Percentiles rank a stretch among this genome's conserved stretches.
phyloP scores from a whole-genome alignment of 2,888 invertebrate genomes.

The Oscheius sp. region DNA sequence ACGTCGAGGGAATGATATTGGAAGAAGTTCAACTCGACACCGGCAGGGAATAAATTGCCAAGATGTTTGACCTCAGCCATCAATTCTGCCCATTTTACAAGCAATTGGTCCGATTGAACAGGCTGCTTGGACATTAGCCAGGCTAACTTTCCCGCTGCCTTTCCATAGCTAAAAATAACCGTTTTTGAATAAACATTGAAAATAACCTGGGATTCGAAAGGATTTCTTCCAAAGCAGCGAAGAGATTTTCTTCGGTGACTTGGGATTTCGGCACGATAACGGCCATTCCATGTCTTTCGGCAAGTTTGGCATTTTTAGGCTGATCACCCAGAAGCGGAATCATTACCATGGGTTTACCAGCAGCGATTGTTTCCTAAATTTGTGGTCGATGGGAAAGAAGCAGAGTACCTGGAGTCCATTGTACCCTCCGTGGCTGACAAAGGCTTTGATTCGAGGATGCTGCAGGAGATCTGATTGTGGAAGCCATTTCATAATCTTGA shows the following conservation, averaged over 20 bases:
- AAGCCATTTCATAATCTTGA: constrained; percentile 40
- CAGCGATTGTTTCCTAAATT: constrained; percentile 38
- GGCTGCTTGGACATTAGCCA: constrained; percentile 60
- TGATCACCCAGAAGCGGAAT: constrained; percentile 43
- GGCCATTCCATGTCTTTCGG: constrained; percentile 36
- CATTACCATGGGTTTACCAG: constrained; percentile 38
- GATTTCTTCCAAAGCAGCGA: constrained; percentile 12
- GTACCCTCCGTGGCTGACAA: constrained; percentile 43
- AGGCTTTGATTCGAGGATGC: constrained; percentile 33
- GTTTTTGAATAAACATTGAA: no score
- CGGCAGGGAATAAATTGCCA: constrained; percentile 53
- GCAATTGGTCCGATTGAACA: constrained; percentile 52
- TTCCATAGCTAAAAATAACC: constrained; percentile 1
- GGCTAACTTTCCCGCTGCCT: background rate
- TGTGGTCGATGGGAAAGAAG: no score
- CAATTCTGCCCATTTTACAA: constrained; percentile 62
- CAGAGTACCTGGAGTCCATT: constrained; percentile 42
- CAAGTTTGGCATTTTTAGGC: constrained; percentile 38
- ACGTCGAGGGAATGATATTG: constrained; percentile 62
- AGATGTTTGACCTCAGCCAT: constrained; percentile 58
- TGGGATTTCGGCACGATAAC: constrained; percentile 28
- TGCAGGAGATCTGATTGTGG: constrained; percentile 40
- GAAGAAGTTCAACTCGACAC: constrained; percentile 56
- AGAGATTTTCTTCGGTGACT: constrained; percentile 20
- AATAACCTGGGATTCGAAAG: constrained; percentile 13